Base-by-base conservation (phyloP, 1,140 invertebrate genomes). In the Neoseiulus cucumeris region DNA sequence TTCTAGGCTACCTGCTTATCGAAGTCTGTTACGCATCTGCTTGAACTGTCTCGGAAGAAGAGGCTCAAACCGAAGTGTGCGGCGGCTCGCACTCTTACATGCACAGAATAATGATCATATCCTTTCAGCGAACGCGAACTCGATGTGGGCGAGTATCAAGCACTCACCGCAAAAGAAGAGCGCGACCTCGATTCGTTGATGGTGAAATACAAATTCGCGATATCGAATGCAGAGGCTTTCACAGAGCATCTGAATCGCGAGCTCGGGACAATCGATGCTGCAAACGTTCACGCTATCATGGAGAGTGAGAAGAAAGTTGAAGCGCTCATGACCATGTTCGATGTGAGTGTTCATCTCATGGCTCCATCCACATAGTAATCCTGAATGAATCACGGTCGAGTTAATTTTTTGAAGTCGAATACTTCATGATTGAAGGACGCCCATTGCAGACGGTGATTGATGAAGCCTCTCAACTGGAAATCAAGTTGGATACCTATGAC, bases 191-290 rank as follows among this genome's bases (percentile, higher is more conserved):
- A 83, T 47, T 79, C 80, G 69, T 76, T 89, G 7, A 84, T 90
- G 75, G 76, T 80, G 0, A 80, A 84, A 68, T 87, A 85, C 75
- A 82, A 88, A 71, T 84, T 83, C 75, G 85, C 87, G 44, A 85
- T 91, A 64, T 84, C 85, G 65, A 87, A 91, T 79, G 88, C 88
- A 45, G 87, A 89, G 76, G 81, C 82, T 12, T 91, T 91, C 75
- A 86, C 88, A 78, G 85, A 87, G 73, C 83, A 85, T 68, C 76
- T 91, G 41, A 83, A 85, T 9, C 84, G 84, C 73, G 86, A 90
- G 76, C 74, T 91, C 14, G 86, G 85, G 39, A 79, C 87, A 66
- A 78, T 92, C 30, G 89, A 92, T 81, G 85, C 86, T 66, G 84
- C 85, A 74, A 90, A 90, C 75, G 85, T 91, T 67, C 85, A 89